Evolutionary conservation across 2,113 vertebrate genomes (phyloP).

Genomic region (Podocnemis expansa): DNA sequence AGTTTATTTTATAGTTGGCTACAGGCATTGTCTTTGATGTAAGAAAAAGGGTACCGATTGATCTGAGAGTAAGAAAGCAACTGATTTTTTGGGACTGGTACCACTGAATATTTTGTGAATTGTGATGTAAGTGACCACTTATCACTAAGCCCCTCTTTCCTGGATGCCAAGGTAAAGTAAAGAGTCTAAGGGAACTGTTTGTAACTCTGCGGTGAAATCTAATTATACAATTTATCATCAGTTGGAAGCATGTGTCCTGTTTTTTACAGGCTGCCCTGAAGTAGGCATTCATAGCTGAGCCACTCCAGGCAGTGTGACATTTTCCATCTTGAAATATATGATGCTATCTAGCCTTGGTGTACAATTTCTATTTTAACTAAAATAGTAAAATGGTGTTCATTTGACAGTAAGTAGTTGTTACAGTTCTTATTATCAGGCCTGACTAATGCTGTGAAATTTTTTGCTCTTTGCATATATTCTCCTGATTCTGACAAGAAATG

Average conservation of each 20-base stretch:
- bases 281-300: not conserved
- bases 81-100: not conserved
- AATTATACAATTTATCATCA: not conserved
- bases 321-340: not conserved
- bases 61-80: not conserved
- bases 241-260: not conserved
- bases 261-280: not conserved
- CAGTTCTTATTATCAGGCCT: not conserved
- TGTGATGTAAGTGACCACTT: not conserved
- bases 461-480: not conserved
- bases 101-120: not conserved
- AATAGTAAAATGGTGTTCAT: not conserved
- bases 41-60: not conserved
- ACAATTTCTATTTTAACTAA: slow-evolving; percentile 15
- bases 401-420: rapidly evolving
- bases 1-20: not conserved
- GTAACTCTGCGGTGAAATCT: not conserved
- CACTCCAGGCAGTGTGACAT: not conserved
- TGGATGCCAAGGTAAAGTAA: not conserved
- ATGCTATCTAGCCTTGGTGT: not conserved
- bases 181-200: not conserved
- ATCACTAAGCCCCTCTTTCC: not conserved
- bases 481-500: slow-evolving; percentile 14
- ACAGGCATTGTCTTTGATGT: not conserved
- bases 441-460: slow-evolving; percentile 21